Base-by-base conservation (phyloP, 2,113 vertebrate genomes). In the Epinephelus fuscoguttatus region DNA sequence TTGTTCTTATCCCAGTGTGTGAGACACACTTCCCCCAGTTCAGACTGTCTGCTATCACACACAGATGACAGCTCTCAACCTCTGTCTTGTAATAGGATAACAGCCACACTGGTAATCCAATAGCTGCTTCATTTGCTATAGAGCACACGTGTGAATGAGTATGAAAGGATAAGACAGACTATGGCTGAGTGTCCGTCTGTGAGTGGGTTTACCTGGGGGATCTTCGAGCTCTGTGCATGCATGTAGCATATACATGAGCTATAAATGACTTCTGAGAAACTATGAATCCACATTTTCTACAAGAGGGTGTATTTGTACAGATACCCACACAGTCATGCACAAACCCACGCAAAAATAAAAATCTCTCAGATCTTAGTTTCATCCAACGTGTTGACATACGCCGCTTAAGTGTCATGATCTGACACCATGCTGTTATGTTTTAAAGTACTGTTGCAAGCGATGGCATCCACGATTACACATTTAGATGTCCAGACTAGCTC, bases 21-120 rank as follows among this genome's bases (percentile, higher is more conserved):
- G n/a, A 75, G 81, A 78, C 70, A 82, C 77, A 37, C 49, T 27
- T 63, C 42, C 30, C 73, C 75, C 37, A 10, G 64, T 80, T 82
- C 50, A 25, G 53, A 62, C 79, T 19, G 81, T 79, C 83, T 82
- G 84, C 74, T 81, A 81, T 86, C 78, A 75, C 19, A 59, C 84
- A 82, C 86, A 86, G 71, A 84, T 67, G 66, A 89, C 82, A 83
- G 84, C 71, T 79, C 83, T 88, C 84, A 84, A 82, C 81, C 82
- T 79, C 61, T 88, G 78, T 81, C 69, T 47, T 47, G 87, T 91
- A 90, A 93, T 84, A 57, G 81, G 89, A 94, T 92, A 86, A 93
- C 19, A 63, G 82, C 57, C 79, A 64, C 66, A 10, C 30, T 42
- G 74, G 84, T 92, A 93, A 93, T 84, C 84, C 86, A 77, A 89